Base-by-base conservation (phyloP, 2,888 invertebrate genomes). In the Microchrysa polita region DNA sequence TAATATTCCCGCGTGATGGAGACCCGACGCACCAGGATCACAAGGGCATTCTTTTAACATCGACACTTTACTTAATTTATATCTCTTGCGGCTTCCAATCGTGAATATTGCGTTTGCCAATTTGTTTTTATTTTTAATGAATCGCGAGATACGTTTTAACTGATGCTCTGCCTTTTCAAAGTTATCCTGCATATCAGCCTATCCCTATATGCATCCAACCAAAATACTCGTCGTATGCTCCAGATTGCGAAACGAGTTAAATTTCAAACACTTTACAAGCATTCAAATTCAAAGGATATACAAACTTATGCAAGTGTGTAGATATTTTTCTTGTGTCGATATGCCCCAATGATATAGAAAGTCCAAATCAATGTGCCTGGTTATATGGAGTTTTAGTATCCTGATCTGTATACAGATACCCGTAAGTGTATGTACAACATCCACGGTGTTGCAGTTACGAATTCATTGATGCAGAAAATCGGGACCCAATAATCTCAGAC, bases 61-160 rank as follows among this genome's bases (percentile, higher is more conserved):
- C 75, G 74, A 72, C 75, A 75, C 72, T 65, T 55, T 67, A 74
- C 67, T 75, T 75, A 75, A 75, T 75, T 75, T 75, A 75, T 75
- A 69, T 75, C 73, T 73, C 60, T 61, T 69, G 63, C 69, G 27
- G 67, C 67, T 67, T 27, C 67, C 67, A 67, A 52, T 52, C 67
- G 53, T 67, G 67, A 67, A 67, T 52, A 53, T 67, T 40, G 61
- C 67, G n/a, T 34, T n/a, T 12, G 42, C 69, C 42, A 71, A 71
- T 71, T 71, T 71, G 59, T 71, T 71, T 67, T 71, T 57, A 52
- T 71, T 71, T 71, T 71, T 71, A 57, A 67, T 67, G 53, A n/a
- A 16, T 67, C 69, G 16, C 55, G 34, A 42, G 20, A 27, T 42
- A 40, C 57, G 53, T 42, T 40, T n/a, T 71, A 57, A 34, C 53